Conservation (phyloP, 2,888 invertebrate species). For the Parochlus steinenii region DNA sequence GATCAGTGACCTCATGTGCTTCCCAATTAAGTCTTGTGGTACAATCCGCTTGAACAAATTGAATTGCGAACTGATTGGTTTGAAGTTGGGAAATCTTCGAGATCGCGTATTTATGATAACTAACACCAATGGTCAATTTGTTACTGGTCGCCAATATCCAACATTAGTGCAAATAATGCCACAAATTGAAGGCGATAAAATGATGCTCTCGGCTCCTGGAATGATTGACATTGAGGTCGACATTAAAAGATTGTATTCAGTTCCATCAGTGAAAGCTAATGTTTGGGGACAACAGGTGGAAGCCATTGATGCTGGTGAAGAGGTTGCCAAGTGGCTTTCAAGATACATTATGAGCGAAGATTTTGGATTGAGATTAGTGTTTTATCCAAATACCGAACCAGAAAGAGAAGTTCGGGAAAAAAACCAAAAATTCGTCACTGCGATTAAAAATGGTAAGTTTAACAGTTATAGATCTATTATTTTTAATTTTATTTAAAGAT, state of each 20-base stretch:
- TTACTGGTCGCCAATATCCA: conserved; percentile 39
- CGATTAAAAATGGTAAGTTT: conserved; percentile 15
- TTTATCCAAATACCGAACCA: conserved; percentile 33
- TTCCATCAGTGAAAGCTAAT: conserved; percentile 28
- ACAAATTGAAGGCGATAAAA: conserved; percentile 31
- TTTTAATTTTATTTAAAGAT: too few relatives aligned
- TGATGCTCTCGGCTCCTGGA: conserved; percentile 36
- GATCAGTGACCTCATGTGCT: conserved; percentile 35
- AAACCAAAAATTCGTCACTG: conserved; percentile 21
- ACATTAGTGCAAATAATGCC: conserved; percentile 37
- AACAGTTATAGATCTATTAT: too few relatives aligned
- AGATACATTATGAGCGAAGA: conserved; percentile 35
- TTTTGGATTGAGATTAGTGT: conserved; percentile 35
- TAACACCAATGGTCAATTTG: conserved; percentile 36
- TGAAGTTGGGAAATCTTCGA: conserved; percentile 21
- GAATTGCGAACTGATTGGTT: conserved; percentile 36
- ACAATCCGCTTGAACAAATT: conserved; percentile 32
- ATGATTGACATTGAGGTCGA: conserved; percentile 38
- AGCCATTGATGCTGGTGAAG: conserved; percentile 55
- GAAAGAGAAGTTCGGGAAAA: conserved; percentile 22
- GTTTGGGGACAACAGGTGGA: conserved; percentile 41
- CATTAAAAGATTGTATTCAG: conserved; percentile 25
- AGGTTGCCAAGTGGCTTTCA: conserved; percentile 52
- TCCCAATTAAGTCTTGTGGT: conserved; percentile 44
- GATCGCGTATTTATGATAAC: conserved; percentile 38